Percentiles rank a stretch among this genome's conserved stretches.
These are phyloP conservation scores for Otis tarda DNA, from an alignment of 2,113 vertebrate genomes.

Conservation along the genomic window DNA sequence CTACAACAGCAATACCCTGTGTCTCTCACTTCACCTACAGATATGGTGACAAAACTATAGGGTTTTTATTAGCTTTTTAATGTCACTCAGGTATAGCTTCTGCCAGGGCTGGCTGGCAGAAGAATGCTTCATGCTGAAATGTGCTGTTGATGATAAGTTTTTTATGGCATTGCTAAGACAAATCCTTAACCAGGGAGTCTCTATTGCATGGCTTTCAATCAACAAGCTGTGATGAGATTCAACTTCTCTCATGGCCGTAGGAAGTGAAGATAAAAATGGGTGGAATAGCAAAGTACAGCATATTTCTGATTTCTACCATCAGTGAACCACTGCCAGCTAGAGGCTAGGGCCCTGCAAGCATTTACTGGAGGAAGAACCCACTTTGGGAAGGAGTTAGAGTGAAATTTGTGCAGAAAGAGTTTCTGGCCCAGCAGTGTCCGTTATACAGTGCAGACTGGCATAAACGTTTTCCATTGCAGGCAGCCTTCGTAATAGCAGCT, in stretches of 20 bases:
- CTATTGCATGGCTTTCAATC: not conserved
- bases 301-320: not conserved
- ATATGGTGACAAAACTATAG: not conserved
- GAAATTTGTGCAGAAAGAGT: not conserved
- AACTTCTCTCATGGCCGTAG: not conserved
- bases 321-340: not conserved
- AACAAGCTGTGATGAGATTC: not conserved
- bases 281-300: not conserved
- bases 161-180: not conserved
- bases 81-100: not conserved
- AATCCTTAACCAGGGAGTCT: not conserved
- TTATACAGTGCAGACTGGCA: not conserved
- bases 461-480: not conserved
- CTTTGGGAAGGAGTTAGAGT: not conserved
- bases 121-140: not conserved
- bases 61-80: not conserved
- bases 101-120: not conserved
- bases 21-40: not conserved
- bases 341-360: not conserved
- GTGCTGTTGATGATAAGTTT: not conserved
- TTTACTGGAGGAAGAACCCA: not conserved
- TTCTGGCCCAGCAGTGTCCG: not conserved
- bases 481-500: not conserved
- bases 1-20: not conserved
- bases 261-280: not conserved